Percentiles rank a stretch among this genome's conserved stretches.
phyloP scores from a whole-genome alignment of 1,140 invertebrate genomes.

The Drosophila micromelanica region DNA sequence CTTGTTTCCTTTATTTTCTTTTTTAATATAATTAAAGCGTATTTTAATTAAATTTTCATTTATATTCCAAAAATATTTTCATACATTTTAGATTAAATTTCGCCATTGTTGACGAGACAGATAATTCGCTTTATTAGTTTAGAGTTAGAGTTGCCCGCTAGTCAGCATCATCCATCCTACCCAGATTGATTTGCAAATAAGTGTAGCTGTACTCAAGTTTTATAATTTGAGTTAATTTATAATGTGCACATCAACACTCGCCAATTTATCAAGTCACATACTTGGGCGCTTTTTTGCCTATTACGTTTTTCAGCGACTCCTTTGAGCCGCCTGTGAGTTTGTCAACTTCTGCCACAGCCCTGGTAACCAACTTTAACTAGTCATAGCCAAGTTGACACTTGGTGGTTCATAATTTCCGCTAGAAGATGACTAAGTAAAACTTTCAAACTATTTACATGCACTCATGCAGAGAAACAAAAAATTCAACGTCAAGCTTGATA shows the following conservation, averaged over 20 bases:
- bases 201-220: background rate
- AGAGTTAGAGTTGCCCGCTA: no score
- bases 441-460: background rate
- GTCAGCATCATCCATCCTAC: no score
- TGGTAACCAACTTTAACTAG: conserved; percentile 35
- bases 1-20: no score
- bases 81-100: no score
- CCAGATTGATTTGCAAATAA: no score
- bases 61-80: no score
- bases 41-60: no score
- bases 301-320: background rate
- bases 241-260: background rate
- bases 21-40: no score
- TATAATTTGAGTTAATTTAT: conserved; percentile 4
- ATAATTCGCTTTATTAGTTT: no score
- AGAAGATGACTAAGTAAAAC: conserved; percentile 26
- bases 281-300: background rate
- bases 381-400: conserved; percentile 19
- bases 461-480: background rate
- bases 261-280: conserved; percentile 14
- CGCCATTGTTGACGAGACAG: no score
- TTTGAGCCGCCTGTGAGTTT: background rate
- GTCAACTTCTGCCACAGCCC: conserved; percentile 10
- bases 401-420: conserved; percentile 55
- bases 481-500: no score